Conservation (phyloP, 2,888 invertebrate species). For the Sceliomorpha sp. region DNA sequence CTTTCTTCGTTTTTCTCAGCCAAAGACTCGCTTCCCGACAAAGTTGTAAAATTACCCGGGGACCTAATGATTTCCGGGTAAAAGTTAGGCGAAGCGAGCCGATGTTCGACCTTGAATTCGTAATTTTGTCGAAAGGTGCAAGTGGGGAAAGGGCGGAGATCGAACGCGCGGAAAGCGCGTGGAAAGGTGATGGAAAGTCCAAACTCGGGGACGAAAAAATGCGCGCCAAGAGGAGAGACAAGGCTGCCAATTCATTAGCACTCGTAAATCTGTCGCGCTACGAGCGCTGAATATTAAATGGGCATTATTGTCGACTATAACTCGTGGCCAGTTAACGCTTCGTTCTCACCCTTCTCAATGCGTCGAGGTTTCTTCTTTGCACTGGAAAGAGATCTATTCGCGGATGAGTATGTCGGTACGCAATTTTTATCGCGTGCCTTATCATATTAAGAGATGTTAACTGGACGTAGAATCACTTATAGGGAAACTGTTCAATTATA, state of each 20-base stretch:
- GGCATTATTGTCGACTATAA: slow-evolving; percentile 75
- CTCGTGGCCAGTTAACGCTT: slow-evolving; percentile 73
- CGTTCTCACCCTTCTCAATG: slow-evolving; percentile 51
- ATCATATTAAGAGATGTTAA: too few relatives aligned
- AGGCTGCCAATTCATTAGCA: slow-evolving; percentile 77
- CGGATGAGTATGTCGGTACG: too few relatives aligned
- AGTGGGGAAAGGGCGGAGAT: slow-evolving; percentile 34
- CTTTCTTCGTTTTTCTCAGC: slow-evolving; percentile 17
- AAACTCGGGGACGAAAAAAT: slow-evolving; percentile 51
- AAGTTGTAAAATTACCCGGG: slow-evolving; percentile 63
- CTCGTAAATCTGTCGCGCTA: slow-evolving; percentile 78
- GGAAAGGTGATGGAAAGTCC: slow-evolving; percentile 46
- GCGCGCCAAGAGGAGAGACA: slow-evolving; percentile 57
- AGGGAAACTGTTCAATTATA: too few relatives aligned
- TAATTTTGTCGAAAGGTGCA: slow-evolving; percentile 48
- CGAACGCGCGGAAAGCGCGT: slow-evolving; percentile 57
- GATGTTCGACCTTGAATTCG: slow-evolving; percentile 48
- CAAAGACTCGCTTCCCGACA: slow-evolving; percentile 51
- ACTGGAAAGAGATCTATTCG: slow-evolving; percentile 36
- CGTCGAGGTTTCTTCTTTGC: slow-evolving; percentile 23
- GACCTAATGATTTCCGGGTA: slow-evolving; percentile 74
- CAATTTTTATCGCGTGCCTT: too few relatives aligned
- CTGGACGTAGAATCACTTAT: too few relatives aligned
- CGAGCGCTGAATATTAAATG: slow-evolving; percentile 78
- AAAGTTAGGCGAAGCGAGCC: slow-evolving; percentile 50